Percentiles rank a stretch among this genome's conserved stretches.
These are phyloP conservation scores for Thamnophis elegans DNA, from an alignment of 2,797 vertebrate genomes.

Conservation along the genomic window DNA sequence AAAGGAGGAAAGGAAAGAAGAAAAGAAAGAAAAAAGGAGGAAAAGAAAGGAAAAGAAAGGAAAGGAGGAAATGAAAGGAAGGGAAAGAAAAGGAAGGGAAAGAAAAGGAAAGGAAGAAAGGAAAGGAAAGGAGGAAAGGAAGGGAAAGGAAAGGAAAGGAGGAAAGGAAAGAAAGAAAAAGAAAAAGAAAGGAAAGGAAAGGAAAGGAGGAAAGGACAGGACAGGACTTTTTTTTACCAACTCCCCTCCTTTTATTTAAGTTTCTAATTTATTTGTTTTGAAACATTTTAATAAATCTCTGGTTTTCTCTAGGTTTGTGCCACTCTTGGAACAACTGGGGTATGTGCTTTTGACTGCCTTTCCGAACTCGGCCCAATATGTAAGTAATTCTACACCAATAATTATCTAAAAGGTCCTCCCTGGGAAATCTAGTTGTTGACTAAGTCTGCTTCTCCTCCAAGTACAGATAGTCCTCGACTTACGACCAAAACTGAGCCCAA, in stretches of 20 bases:
- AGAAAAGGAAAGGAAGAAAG: too few relatives aligned
- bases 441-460: background rate
- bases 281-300: conserved; percentile 22
- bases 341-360: conserved; percentile 91
- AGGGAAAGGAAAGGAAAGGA: too few relatives aligned
- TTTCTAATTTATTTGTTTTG: background rate
- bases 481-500: too few relatives aligned
- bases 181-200: too few relatives aligned
- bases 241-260: background rate
- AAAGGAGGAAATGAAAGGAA: rapidly evolving
- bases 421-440: background rate
- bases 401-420: background rate
- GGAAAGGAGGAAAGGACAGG: background rate
- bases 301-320: conserved; percentile 83
- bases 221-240: background rate
- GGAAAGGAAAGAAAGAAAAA: too few relatives aligned
- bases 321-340: conserved; percentile 91
- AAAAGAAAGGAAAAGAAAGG: too few relatives aligned
- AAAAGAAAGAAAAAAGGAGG: too few relatives aligned
- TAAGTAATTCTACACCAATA: conserved; percentile 67
- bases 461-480: too few relatives aligned
- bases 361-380: conserved; percentile 91
- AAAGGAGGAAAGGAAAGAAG: too few relatives aligned
- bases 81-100: too few relatives aligned
- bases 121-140: too few relatives aligned